Conservation (phyloP, 1,140 invertebrate genomes). For the Pseudomyrmex flavicornis region DNA sequence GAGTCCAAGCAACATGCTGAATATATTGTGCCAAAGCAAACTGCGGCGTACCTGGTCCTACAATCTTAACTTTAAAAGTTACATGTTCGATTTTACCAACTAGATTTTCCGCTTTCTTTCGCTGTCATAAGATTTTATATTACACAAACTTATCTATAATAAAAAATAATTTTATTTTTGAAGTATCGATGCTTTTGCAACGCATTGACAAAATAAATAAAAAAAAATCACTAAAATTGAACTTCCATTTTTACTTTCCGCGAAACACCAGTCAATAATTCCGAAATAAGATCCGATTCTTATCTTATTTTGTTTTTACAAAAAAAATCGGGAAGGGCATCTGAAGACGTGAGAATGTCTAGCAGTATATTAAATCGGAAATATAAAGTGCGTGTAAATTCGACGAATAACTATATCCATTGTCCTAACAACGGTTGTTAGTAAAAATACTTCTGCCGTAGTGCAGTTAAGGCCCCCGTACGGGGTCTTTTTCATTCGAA, state of each 20-base stretch:
- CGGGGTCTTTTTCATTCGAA: slow-evolving; percentile 61
- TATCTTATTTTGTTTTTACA: slow-evolving; percentile 17
- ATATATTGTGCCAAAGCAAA: slow-evolving; percentile 67
- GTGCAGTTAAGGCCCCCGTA: slow-evolving; percentile 28
- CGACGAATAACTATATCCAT: slow-evolving; percentile 26
- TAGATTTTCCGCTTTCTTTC: slow-evolving; percentile 7
- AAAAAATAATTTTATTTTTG: background rate
- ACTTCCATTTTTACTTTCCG: slow-evolving; percentile 12
- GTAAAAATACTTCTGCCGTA: slow-evolving; percentile 56
- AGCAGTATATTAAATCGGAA: slow-evolving; percentile 24
- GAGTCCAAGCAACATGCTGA: slow-evolving; percentile 25
- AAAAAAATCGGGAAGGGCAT: slow-evolving; percentile 13
- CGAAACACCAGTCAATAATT: slow-evolving; percentile 20
- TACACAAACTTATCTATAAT: too few relatives aligned
- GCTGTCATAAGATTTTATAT: slow-evolving; percentile 16
- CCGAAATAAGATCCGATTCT: background rate
- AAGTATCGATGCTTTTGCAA: slow-evolving; percentile 45
- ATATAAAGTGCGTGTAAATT: slow-evolving; percentile 11
- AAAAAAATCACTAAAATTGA: background rate
- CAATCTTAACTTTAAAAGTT: slow-evolving; percentile 27
- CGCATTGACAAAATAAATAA: slow-evolving; percentile 1
- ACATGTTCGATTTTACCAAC: slow-evolving; percentile 34
- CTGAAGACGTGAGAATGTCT: slow-evolving; percentile 46
- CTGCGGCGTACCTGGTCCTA: slow-evolving; percentile 17
- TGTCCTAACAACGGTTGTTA: slow-evolving; percentile 56